Evolutionary conservation across 35 echinoderm and acorn worm genomes (phyloP).

Genomic region (Apostichopus californicus): DNA sequence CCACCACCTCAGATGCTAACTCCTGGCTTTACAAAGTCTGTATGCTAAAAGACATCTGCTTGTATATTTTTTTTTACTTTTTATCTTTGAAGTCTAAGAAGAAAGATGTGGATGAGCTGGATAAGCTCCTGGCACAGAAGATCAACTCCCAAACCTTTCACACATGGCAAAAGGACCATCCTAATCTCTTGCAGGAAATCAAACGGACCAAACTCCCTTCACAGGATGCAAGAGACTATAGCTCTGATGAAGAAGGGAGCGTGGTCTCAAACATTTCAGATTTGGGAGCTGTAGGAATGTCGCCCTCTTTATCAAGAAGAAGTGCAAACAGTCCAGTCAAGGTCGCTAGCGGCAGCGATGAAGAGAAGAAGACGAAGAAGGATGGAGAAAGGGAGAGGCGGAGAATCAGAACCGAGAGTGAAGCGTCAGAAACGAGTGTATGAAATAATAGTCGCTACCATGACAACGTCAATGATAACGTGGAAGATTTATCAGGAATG

Average conservation of each 20-base stretch:
- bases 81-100: neutral
- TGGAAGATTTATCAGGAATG: too few species aligned
- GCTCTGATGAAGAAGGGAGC: constrained; percentile 46
- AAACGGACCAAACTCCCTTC: neutral
- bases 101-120: constrained; percentile 45
- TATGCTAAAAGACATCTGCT: too few species aligned
- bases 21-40: too few species aligned
- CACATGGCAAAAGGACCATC: constrained; percentile 27
- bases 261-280: constrained; percentile 16
- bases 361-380: neutral
- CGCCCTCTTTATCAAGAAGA: neutral
- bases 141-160: neutral
- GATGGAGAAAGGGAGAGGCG: neutral
- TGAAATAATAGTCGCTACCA: constrained; percentile 1
- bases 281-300: neutral
- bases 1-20: too few species aligned
- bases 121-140: constrained; percentile 38
- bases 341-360: neutral
- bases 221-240: neutral
- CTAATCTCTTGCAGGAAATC: constrained; percentile 26
- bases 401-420: neutral
- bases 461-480: too few species aligned
- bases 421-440: constrained; percentile 17
- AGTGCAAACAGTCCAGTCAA: neutral
- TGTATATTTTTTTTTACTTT: neutral